Base-by-base conservation (phyloP, 2,797 vertebrate genomes). In the Hydrocynus forskahlii region DNA sequence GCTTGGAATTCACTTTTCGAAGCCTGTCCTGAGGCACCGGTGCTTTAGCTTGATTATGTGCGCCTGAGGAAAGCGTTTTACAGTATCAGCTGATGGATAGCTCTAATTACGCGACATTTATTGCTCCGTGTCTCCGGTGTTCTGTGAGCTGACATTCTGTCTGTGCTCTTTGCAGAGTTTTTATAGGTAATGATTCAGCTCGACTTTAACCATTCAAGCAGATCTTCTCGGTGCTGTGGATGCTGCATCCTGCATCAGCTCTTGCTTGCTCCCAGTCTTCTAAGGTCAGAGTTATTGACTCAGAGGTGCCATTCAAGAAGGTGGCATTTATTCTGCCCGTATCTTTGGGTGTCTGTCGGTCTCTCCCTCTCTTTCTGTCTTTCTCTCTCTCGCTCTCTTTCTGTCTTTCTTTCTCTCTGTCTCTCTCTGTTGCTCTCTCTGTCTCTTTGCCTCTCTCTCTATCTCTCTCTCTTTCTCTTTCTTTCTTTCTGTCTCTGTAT, bases 261-360 rank as follows among this genome's bases (percentile, higher is more conserved):
- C 25, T 17, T 73, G 25, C n/a, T 57, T 13, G 40, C 13, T 7
- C 4, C 8, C 8, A 5, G 38, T 70, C n/a, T 16, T 21, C n/a
- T 57, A n/a, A 50, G 67, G 66, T 78, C 79, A 78, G 63, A 81
- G 85, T 81, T 83, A 88, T 82, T 78, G 80, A 78, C 75, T 76
- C 79, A 45, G 54, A 64, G 40, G 87, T 81, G 82, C 62, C 60
- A 62, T 25, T 86, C 63, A 54, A 63, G 3, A 13, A 52, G n/a
- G 68, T 21, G 72, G n/a, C 0, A 19, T 25, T 40, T 64, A 64
- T 57, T 59, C 50, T 40, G 25, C 38, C 13, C 8, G 55, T 59
- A 19, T 54, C 57, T 21, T 67, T 48, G 25, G 40, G 38, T 35
- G 55, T 43, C 40, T 43, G 40, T 43, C 40, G 3, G 40, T 43